Evolutionary conservation across 1,140 invertebrate genomes (phyloP), one percentile per base, ranked within the genome.

Genomic region (Cydia splendana): DNA sequence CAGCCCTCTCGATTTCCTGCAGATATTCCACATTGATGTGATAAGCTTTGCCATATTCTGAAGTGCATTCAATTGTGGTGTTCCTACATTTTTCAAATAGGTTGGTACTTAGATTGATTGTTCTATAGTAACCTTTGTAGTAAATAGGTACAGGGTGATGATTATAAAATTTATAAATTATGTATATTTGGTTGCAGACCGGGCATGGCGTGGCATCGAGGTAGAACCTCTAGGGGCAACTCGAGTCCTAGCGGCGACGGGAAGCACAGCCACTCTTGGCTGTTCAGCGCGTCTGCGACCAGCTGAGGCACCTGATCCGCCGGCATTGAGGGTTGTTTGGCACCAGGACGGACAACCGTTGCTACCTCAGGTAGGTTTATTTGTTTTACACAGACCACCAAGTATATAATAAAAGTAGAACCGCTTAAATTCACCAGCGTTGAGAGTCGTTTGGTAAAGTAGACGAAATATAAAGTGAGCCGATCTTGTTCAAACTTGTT

Each of bases 231-330:
- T 62, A 4, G 57, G 57, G 0, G 7, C 57, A 20, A 62, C 57
- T 5, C 57, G 57, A 2, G 77, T 79, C 76, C 53, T 65, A 28
- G 83, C 82, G 45, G 81, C 81, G 75, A 77, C 65, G 75, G 91
- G 90, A 42, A 88, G 86, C 74, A 79, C 84, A n/a, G 87, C 88
- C 53, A 86, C 81, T 77, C 85, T 93, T 51, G 83, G 85, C 75
- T 92, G 91, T 80, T 85, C 87, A 76, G 89, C 87, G 81, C 84
- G 86, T 80, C 87, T 87, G 82, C 78, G 81, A 80, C 73, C 80
- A 2, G 15, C 81, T 73, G 78, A 81, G 71, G 74, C 80, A 5
- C 45, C n/a, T 45, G 74, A 75, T 77, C 76, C 85, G 69, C 85
- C 86, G 15, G 75, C 91, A 57, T 85, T 91, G 24, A 75, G 87